Base-by-base conservation (phyloP, 1,140 invertebrate genomes). In the Heliothis virescens region DNA sequence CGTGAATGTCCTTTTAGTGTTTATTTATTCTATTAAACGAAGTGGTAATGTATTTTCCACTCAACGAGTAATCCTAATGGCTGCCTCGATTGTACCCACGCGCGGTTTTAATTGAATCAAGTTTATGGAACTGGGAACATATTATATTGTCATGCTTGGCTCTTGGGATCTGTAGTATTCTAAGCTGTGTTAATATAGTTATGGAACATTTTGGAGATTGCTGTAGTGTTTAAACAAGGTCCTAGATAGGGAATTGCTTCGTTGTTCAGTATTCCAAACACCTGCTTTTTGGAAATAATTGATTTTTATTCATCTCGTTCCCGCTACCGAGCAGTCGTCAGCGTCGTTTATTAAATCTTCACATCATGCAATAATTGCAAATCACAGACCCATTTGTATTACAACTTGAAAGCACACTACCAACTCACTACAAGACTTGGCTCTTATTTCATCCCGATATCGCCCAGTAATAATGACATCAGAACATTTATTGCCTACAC, bases 51-150 rank as follows among this genome's bases (percentile, higher is more conserved):
- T 72, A 72, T 72, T 72, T 72, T 72, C 50, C 69, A 72, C 50
- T 72, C 26, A 72, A 52, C 65, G 69, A 72, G 26, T 34, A 72
- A 72, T 69, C 65, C 69, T 72, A 72, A 72, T 72, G 69, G 69
- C 16, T 55, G 69, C 50, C 50, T 50, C 52, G 29, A 72, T 72
- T 41, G 65, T 69, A 69, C 65, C 65, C 65, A 57, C 69, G 69
- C 50, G 26, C 26, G 26, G 69, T 72, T 72, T 71, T 72, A 72
- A 72, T 72, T 72, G 52, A 72, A 72, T 72, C 69, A 72, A 72
- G 52, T 72, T 72, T 72, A 72, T 72, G 52, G 50, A 16, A 72
- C 69, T 53, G 50, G 12, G 67, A 41, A 57, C 50, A 72, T 72
- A 72, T 72, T 69, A 57, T 72, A 57, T 72, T 72, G 52, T 55